Evolutionary conservation across 1,140 invertebrate species (phyloP), one percentile per base, ranked within the genome.

Genomic region (Scylla paramamosain): DNA sequence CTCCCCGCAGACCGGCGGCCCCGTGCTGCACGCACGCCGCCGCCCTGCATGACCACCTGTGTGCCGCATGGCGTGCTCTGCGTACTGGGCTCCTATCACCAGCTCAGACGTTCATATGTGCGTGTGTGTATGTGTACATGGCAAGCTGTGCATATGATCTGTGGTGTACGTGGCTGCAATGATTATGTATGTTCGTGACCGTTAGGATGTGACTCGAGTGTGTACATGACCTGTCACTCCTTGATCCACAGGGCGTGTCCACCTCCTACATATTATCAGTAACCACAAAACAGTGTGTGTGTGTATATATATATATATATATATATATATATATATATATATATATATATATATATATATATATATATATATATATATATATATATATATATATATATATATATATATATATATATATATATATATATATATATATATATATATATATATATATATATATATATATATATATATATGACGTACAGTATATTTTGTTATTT

Each of bases 241-340:
- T 25, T n/a, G 8, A 77, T 20, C 67, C 67, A 77, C 20, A 77
- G 67, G 20, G 4, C 67, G n/a, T n/a, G 67, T n/a, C 67, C 67
- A 20, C 20, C 2, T 16, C 52, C 12, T 59, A 59, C 20, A 59
- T 20, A 59, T 20, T 59, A 59, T 16, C 52, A 12, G 12, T 16
- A 12, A 59, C 12, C 10, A 59, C 52, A 59, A 16, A 59, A 12
- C 10, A 59, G 0, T 84, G n/a, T 28, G 48, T 12, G 48, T 91
- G 28, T 91, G 48, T 46, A 91, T 89, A 91, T 91, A 20, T n/a
- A 91, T 48, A 16, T 91, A 45, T 45, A 89, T 91, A 52, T 52
- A 52, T 91, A 52, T 52, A 52, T 91, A 91, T 52, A 91, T 91
- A 91, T 52, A 91, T 91, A 91, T 91, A 91, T 91, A 91, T 91